Base-by-base conservation (phyloP, 2,888 invertebrate species). In the Ennomos quercinarius region DNA sequence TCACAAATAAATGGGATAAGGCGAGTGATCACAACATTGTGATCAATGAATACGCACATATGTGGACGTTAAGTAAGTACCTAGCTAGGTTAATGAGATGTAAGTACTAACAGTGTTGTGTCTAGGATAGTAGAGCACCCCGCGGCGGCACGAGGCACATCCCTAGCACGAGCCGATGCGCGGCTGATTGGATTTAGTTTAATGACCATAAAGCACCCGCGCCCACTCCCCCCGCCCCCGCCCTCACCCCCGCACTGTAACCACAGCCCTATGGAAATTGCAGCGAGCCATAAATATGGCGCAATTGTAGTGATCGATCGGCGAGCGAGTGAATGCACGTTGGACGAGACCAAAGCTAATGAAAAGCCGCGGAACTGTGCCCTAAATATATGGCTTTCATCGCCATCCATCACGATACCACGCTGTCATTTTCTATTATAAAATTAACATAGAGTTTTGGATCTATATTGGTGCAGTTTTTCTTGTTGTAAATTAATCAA, bases 111-210 rank as follows among this genome's bases (percentile, higher is more conserved):
- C 27, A 27, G 5, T 34, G 38, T 27, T 37, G 17, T 13, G 39
- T 40, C 44, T 17, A 44, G n/a, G n/a, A n/a, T n/a, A n/a, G n/a
- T 37, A 12, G 9, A 2, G 53, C 34, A 9, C 17, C 49, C 49
- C 42, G 60, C 37, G 44, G 52, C 44, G 44, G n/a, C n/a, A n/a
- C 17, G 11, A 12, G n/a, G 46, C 39, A 34, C 68, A 56, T 66
- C 66, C 54, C 68, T 66, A 53, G 63, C 54, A 56, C 58, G 54
- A 70, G 64, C 69, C 67, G 73, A 73, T 64, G 73, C 67, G 72
- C 74, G 68, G 76, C 77, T 86, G 87, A 87, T 88, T 87, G 89
- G 83, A 83, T 88, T 85, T 82, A 84, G 81, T 86, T 87, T 86
- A 87, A 88, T 87, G 83, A 86, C 83, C 84, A 87, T 88, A 87